Base-by-base conservation (phyloP, 2,888 invertebrate species). In the Strigamia maritima region DNA sequence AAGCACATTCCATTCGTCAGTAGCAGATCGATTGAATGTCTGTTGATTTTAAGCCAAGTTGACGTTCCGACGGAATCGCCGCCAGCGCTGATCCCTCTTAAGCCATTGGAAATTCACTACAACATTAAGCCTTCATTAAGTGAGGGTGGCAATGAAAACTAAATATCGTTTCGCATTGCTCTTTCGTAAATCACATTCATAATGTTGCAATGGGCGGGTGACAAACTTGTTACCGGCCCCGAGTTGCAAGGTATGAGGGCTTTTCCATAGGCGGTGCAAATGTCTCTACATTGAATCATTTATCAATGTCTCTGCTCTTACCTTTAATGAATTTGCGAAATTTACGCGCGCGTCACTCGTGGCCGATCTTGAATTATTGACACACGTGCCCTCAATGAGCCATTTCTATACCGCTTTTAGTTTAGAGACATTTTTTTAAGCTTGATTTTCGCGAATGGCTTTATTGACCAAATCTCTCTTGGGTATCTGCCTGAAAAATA, bases 21-120 rank as follows among this genome's bases (percentile, higher is more conserved):
- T 70, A 26, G 70, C 14, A 70, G 70, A 70, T 70, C 70, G 70
- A 70, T 70, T 70, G 70, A 28, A 24, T 28, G 70, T 70, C 70
- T 70, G 70, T 70, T 70, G 70, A 70, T 70, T 70, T 70, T 70
- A 70, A 70, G 70, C 70, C 70, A 70, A 70, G 70, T 70, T 70
- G 70, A 28, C 70, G 28, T 70, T 70, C 22, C 28, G 70, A 70
- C 28, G 70, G 70, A 70, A 70, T 70, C 70, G 70, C 70, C 70
- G 70, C 70, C 28, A 70, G 70, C 70, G 70, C 12, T 70, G 70
- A 70, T 70, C 70, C 28, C 70, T 70, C 70, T 70, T 70, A 28
- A 70, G 70, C 70, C 70, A 70, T 28, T 28, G 26, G 26, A 70
- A 70, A 70, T 70, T 70, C 70, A 28, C 70, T 70, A 70, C 28